Evolutionary conservation across 2,113 vertebrate species (phyloP), one percentile per base, ranked within the genome.

Genomic region (Microcebus ravelobensis): DNA sequence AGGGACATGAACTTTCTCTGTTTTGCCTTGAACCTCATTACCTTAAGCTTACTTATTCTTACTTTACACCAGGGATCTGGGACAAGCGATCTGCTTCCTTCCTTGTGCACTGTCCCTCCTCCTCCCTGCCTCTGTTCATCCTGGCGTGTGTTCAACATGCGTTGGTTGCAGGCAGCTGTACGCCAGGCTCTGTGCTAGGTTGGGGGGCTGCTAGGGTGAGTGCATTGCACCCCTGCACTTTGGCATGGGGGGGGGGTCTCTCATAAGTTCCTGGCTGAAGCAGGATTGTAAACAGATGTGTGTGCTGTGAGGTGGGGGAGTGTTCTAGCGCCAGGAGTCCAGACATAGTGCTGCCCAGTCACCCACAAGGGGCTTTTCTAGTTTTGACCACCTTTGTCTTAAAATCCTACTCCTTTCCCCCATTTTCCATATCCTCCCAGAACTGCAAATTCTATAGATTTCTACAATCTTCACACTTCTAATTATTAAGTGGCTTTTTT

Each of bases 1-100:
- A 79, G 98, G 94, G 97, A 96, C 70, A 2, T 34, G 87, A 94
- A 90, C 94, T 88, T 96, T 92, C 79, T 93, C 89, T 81, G 94
- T 80, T 96, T 93, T 79, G 88, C 1, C 0, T 79, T 61, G 94
- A 87, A 95, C 90, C 90, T 98, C 93, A 88, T 97, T 97, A 89
- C 81, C 81, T 90, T 90, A 90, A 74, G 83, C 95, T 97, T 70
- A 48, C 76, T 93, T 94, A 73, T 93, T 97, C 96, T 90, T 74
- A 27, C 83, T 85, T 94, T 90, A 63, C 95, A 87, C 50, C 34
- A 25, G 90, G 74, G 94, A 92, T 39, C 61, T 61, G 95, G 91
- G 91, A 39, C 73, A 42, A 90, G 93, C 52, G 73, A 42, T 71
- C 20, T n/a, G 20, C 52, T 63, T 77, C 39, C 15, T 57, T 61